Evolutionary conservation across 2,113 vertebrate genomes (phyloP).

Genomic region (Larimichthys polyactis): DNA sequence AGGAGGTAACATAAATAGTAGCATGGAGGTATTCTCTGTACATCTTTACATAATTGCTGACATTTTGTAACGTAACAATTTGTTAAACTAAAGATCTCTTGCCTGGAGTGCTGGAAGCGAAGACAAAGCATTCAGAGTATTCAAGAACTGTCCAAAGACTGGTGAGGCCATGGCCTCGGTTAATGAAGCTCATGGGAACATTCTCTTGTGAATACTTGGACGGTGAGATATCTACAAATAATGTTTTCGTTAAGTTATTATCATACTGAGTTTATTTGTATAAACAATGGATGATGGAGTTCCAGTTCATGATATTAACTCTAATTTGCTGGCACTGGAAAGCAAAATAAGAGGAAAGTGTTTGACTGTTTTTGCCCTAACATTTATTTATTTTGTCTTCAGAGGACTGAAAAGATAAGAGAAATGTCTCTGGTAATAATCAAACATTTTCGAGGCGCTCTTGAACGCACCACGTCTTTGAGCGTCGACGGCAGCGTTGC

Average conservation of each 20-base stretch:
- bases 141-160: not conserved
- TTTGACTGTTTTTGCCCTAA: not conserved
- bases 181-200: not conserved
- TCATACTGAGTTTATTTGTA: not conserved
- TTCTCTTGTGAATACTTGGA: not conserved
- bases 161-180: not conserved
- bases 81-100: too few species aligned
- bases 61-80: too few species aligned
- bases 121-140: not conserved
- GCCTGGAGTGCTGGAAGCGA: too few species aligned
- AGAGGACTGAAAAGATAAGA: not conserved
- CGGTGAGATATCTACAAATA: not conserved
- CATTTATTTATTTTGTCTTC: too few species aligned
- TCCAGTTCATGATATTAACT: not conserved
- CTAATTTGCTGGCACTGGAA: not conserved
- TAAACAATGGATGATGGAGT: not conserved
- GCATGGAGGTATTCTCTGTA: too few species aligned
- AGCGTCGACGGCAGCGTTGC: slow-evolving; percentile 21
- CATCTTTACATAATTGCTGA: too few species aligned
- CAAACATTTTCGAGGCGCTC: not conserved
- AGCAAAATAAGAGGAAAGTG: not conserved
- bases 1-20: too few species aligned
- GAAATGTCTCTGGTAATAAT: too few species aligned
- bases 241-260: not conserved
- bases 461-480: slow-evolving; percentile 60